Evolutionary conservation across 2,888 invertebrate species (phyloP), one percentile per base, ranked within the genome.

Genomic region (Ypsolopha sequella): DNA sequence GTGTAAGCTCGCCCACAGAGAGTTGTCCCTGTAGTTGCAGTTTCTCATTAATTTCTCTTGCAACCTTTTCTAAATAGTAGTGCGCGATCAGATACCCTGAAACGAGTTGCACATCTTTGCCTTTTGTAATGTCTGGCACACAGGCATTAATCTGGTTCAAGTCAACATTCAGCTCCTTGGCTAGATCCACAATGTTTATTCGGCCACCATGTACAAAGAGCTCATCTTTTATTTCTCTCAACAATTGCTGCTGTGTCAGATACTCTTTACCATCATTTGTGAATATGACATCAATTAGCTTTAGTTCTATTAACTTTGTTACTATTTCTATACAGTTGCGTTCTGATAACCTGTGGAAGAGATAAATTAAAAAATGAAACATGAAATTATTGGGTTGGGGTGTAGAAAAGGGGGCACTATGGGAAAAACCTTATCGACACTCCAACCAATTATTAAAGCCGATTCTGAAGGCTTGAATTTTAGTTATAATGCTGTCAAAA

Each of bases 241-340:
- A 84, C 53, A 99, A 89, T 68, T 99, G 96, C 52, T 94, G 91
- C 1, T 95, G 95, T 1, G 99, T 99, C 44, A 99, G 88, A 72
- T 98, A 99, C 73, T 98, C 98, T 79, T 98, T 98, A 9, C 99
- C 99, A 89, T 99, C 98, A 61, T 91, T 93, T 1, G 99, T 98
- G 72, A 95, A 97, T 52, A 98, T 92, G 0, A 99, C 93, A 73
- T 98, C 95, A 41, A 99, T 85, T 50, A 96, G 82, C 66, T 95
- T 94, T 44, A 92, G 86, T 62, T 96, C 93, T 55, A 95, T 89
- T 52, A 99, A 81, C 75, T 95, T 93, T 51, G 93, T 92, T 6
- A 99, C 94, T 55, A 99, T 95, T 89, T 99, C 99, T 51, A 99
- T 90, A 69, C 99, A 98, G 75, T 99, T 99, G 58, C 96, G 89